Base-by-base conservation (phyloP, 1,140 invertebrate species). In the Zaprionus gabonicus region DNA sequence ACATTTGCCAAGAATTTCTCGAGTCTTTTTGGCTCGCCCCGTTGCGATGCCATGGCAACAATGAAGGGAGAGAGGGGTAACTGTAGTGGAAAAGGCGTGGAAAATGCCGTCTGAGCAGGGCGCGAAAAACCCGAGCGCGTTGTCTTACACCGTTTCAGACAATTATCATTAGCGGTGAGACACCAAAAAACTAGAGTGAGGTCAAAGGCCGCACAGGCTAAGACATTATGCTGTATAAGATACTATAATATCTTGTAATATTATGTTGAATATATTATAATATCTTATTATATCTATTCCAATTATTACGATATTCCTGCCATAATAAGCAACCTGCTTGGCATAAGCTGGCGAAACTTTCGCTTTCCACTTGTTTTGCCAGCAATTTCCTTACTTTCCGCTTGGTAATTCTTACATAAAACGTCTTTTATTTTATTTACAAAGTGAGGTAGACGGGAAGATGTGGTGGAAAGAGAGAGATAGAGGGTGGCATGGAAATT, bases 1-100 rank as follows among this genome's bases (percentile, higher is more conserved):
- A 77, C 70, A 90, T 90, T 84, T 88, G 76, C 79, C 81, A 90
- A 85, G 81, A 88, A 81, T 79, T 76, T 58, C 70, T 70, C 31
- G 62, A 66, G 69, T 67, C 64, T 63, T 76, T 69, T 72, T 63
- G 41, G 57, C 51, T 63, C 53, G 58, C 41, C 56, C 31, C 67
- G 55, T 67, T 66, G 34, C 53, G 49, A 63, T 73, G 75, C 78
- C 78, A 75, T 80, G 74, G 56, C 74, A 80, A 80, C 78, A 62
- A 65, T 25, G 27, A n/a, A 53, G 53, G 57, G 20, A 38, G 38
- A 46, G 59, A n/a, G 41, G 41, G 41, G 41, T 10, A 46, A 17
- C 38, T 41, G 38, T 3, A 15, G 38, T 41, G n/a, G n/a, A 17
- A 46, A 46, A 46, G 41, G 41, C 41, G 41, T 46, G 41, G 41